A percentile compares a stretch with the other conserved stretches of the same genome.
Conservation (phyloP, 2,797 vertebrate genomes). For the Chromis chromis region DNA sequence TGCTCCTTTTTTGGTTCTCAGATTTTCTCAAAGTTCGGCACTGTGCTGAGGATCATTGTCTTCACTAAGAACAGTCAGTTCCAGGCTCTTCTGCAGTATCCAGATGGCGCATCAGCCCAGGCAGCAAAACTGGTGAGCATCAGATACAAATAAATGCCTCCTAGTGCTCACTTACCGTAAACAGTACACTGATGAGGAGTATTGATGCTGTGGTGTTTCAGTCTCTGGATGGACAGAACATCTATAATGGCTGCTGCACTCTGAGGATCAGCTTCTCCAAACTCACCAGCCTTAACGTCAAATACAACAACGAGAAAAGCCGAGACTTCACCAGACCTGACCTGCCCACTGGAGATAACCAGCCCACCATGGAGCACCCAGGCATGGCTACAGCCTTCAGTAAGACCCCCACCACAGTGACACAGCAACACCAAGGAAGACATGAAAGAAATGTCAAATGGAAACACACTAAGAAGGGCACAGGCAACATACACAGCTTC, state of each 20-base stretch:
- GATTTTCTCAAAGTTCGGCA: conserved; percentile 98
- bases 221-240: conserved; percentile 96
- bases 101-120: conserved; percentile 91
- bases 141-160: background rate
- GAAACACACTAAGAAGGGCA: too few species aligned
- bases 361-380: conserved; percentile 90
- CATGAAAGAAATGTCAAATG: too few species aligned
- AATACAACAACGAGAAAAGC: conserved; percentile 98
- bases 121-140: conserved; percentile 92
- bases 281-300: conserved; percentile 95
- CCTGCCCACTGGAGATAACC: conserved; percentile 92
- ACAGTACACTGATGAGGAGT: background rate
- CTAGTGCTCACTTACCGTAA: too few species aligned
- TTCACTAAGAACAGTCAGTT: conserved; percentile 99
- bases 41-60: conserved; percentile 94
- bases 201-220: conserved; percentile 55
- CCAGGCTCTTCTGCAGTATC: conserved; percentile 93
- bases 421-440: background rate
- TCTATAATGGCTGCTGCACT: conserved; percentile 96
- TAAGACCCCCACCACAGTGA: conserved; percentile 71
- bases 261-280: conserved; percentile 97
- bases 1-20: conserved; percentile 58
- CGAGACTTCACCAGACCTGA: conserved; percentile 95
- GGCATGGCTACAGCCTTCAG: conserved; percentile 92
- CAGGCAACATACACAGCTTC: too few species aligned